Conservation (phyloP, 2,888 invertebrate species). For the Ophion ellenae region DNA sequence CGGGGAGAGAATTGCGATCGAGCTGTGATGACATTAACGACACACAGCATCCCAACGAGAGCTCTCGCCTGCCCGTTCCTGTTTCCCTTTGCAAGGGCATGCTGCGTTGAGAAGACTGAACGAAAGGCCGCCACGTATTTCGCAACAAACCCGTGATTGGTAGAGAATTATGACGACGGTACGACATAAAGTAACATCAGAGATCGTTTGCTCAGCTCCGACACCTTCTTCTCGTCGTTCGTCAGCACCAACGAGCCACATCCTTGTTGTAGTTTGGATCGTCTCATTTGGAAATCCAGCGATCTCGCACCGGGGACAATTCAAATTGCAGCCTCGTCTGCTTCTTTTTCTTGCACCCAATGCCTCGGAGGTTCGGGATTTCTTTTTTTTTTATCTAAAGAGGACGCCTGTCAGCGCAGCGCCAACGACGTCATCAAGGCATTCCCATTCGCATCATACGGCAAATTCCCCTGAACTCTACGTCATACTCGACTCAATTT, state of each 20-base stretch:
- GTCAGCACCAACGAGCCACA: conserved; percentile 15
- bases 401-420: background rate
- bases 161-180: conserved; percentile 69
- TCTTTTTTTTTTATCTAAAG: background rate
- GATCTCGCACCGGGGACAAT: background rate
- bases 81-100: conserved; percentile 4
- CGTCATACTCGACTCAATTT: too few species aligned
- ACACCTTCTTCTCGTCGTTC: conserved; percentile 46
- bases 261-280: conserved; percentile 1
- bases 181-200: conserved; percentile 68
- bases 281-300: background rate
- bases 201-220: conserved; percentile 31
- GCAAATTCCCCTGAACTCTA: background rate
- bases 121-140: conserved; percentile 3
- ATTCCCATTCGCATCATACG: background rate
- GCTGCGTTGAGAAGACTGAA: conserved; percentile 23
- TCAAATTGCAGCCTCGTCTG: background rate
- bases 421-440: background rate
- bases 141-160: conserved; percentile 66
- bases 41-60: conserved; percentile 26
- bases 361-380: too few species aligned
- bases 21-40: conserved; percentile 38
- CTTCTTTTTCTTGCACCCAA: background rate
- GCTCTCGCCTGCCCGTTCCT: background rate
- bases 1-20: conserved; percentile 45